phyloP scores from a whole-genome alignment of 2,113 vertebrate species.

The Chlorocebus sabaeus region DNA sequence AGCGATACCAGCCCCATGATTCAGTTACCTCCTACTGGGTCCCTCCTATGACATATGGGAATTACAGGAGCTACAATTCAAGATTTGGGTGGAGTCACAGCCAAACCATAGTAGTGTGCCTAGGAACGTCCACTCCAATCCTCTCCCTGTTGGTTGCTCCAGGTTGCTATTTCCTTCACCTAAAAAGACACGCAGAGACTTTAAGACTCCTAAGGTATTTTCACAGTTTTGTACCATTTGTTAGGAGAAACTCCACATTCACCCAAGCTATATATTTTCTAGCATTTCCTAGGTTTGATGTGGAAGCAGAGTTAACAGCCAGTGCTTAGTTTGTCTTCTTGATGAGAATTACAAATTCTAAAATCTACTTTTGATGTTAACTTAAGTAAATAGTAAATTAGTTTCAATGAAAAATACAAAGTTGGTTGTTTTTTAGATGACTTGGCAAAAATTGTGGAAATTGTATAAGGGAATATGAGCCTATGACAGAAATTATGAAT shows the following conservation, averaged over 20 bases:
- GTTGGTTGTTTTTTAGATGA: background rate
- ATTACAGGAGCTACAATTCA: no score
- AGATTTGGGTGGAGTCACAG: no score
- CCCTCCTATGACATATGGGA: no score
- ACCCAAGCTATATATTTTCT: background rate
- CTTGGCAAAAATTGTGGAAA: background rate
- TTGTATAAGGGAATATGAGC: background rate
- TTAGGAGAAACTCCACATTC: background rate
- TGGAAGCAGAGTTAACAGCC: background rate
- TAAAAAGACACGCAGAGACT: background rate
- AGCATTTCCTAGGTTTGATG: background rate
- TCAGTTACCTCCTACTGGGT: no score
- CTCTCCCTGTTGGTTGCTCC: background rate
- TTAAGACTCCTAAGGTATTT: background rate
- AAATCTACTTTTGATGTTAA: background rate
- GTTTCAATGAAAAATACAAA: background rate
- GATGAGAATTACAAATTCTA: background rate
- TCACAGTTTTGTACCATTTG: background rate
- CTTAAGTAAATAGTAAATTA: background rate
- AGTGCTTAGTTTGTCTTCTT: background rate
- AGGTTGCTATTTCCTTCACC: background rate
- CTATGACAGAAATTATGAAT: background rate
- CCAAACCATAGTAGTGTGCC: no score
- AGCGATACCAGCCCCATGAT: no score
- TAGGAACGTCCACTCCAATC: background rate